Conservation (phyloP, 2,797 vertebrate genomes). For the Loriculus beryllinus region DNA sequence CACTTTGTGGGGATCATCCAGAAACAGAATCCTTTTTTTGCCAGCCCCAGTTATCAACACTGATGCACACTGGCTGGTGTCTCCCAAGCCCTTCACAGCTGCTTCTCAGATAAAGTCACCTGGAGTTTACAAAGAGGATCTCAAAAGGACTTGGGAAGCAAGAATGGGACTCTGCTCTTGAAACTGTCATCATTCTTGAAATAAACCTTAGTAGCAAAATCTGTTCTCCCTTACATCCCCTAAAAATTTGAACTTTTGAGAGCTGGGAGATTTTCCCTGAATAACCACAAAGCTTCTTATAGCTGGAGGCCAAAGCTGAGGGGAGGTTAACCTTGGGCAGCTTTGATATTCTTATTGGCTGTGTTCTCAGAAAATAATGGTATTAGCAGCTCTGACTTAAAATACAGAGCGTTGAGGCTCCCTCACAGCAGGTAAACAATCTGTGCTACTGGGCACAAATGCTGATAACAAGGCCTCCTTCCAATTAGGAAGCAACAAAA, state of each 20-base stretch:
- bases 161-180: not conserved
- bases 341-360: constrained; percentile 21
- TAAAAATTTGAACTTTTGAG: not conserved
- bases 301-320: not conserved
- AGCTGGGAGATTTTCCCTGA: constrained; percentile 3
- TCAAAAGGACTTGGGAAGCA: not conserved
- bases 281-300: constrained; percentile 16
- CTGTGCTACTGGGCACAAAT: constrained; percentile 36
- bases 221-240: not conserved
- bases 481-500: constrained; percentile 56
- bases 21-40: not conserved
- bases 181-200: not conserved
- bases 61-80: not conserved
- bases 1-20: not conserved
- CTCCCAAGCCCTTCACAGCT: not conserved
- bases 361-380: constrained; percentile 17
- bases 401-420: not conserved
- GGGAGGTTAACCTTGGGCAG: constrained; percentile 5
- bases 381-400: constrained; percentile 1
- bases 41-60: not conserved
- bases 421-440: constrained; percentile 48
- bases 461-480: constrained; percentile 38
- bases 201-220: not conserved
- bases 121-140: not conserved
- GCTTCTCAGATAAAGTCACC: not conserved